phyloP scores from a whole-genome alignment of 2,113 vertebrate genomes.

The Turnix velox region DNA sequence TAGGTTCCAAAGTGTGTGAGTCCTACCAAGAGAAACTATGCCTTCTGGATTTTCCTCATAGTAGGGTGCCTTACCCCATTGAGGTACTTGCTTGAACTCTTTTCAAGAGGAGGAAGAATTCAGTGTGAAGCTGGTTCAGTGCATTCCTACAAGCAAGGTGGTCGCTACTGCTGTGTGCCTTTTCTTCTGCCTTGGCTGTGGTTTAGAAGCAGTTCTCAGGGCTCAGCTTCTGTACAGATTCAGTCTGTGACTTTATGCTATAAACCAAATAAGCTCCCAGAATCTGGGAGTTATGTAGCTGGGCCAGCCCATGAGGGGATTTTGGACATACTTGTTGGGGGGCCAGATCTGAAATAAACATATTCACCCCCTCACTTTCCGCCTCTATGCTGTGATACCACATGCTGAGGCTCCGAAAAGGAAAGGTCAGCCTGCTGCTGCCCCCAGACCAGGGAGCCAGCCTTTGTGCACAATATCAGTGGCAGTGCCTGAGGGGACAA shows the following conservation, averaged over 20 bases:
- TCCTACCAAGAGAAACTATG: not conserved
- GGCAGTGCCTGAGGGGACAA: not conserved
- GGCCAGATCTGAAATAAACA: not conserved
- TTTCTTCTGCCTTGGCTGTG: not conserved
- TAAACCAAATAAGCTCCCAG: not conserved
- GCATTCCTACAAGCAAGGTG: not conserved
- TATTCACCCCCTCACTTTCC: not conserved
- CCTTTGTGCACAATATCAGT: not conserved
- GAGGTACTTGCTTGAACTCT: not conserved
- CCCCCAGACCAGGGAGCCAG: not conserved
- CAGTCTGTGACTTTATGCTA: not conserved
- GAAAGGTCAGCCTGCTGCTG: constrained; percentile 45
- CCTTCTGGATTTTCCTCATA: not conserved
- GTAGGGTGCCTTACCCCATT: not conserved
- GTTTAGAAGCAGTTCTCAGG: not conserved
- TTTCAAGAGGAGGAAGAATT: not conserved
- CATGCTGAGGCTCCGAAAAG: not conserved
- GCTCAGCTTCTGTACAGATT: not conserved
- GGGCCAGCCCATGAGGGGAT: not conserved
- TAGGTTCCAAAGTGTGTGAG: not conserved
- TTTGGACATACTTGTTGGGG: not conserved
- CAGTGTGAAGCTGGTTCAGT: not conserved
- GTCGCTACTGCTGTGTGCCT: no score
- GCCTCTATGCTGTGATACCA: not conserved
- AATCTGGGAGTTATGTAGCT: not conserved